phyloP scores from a whole-genome alignment of 2,113 vertebrate genomes.

The Gymnorhina tibicen region DNA sequence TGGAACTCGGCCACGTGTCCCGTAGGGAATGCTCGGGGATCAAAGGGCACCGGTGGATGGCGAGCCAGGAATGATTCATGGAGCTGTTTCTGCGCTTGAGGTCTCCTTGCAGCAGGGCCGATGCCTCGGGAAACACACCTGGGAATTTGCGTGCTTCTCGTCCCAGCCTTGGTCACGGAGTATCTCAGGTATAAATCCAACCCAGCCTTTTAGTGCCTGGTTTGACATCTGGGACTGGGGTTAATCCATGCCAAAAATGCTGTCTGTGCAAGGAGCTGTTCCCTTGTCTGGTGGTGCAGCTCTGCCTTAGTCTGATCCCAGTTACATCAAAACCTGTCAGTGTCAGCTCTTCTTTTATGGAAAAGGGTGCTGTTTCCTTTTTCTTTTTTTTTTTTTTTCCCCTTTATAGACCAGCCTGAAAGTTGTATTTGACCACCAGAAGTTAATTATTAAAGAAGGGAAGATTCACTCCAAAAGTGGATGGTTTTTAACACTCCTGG shows the following conservation, averaged over 20 bases:
- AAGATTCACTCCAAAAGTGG: background rate
- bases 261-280: background rate
- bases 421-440: background rate
- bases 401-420: background rate
- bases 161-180: background rate
- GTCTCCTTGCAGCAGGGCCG: rapidly evolving
- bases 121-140: background rate
- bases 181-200: rapidly evolving
- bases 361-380: background rate
- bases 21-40: background rate
- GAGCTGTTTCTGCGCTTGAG: background rate
- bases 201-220: background rate
- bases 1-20: background rate
- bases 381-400: rapidly evolving
- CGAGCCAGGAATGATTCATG: background rate
- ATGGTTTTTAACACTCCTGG: background rate
- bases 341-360: background rate
- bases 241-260: background rate
- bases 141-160: background rate
- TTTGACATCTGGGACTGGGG: background rate
- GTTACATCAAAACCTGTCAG: background rate
- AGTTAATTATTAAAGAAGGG: background rate
- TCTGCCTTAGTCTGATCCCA: background rate
- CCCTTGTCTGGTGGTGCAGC: background rate
- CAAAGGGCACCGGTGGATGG: background rate